Base-by-base conservation (phyloP, 2,113 vertebrate species). In the Terrapene triunguis region DNA sequence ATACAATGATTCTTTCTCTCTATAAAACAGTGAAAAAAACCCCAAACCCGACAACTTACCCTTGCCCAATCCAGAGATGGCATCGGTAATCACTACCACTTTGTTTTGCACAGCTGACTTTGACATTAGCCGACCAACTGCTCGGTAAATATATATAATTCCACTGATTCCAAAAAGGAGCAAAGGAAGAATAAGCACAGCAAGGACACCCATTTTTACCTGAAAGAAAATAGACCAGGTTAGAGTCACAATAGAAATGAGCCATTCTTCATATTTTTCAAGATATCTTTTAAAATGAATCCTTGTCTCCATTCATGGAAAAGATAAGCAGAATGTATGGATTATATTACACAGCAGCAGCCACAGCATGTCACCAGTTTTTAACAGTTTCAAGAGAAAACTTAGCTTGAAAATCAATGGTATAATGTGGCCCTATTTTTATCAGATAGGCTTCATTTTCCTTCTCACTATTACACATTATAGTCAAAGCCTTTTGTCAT, bases 1-100 rank as follows among this genome's bases (percentile, higher is more conserved):
- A 83, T 3, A 84, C n/a, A 3, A 13, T 88, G 1, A 0, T 27
- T n/a, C 44, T 42, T 53, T 84, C 50, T 7, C 79, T 93, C 24
- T 57, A 62, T 82, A 59, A 90, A 25, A 65, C 25, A 0, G 11
- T 65, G 50, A 90, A 91, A 83, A 90, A 96, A 93, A 2, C 0
- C 5, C 65, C 65, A 72, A 38, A 44, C 47, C 78, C 51, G 50
- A n/a, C 3, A 47, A 95, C 98, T 99, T 98, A 99, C 99, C 99
- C 74, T 98, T 98, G 91, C 99, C 99, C 85, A 99, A 97, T 27
- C 99, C 99, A 1, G 99, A 99, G 86, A 99, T 98, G 69, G 99
- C 99, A 86, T 99, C 99, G 0, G 99, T 99, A 96, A 99, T 99
- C 96, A 99, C 99, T 91, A 99, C 99, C 78, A 99, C 99, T 97